Base-by-base conservation (phyloP, 1,140 invertebrate genomes). In the Polypedilum pembai region DNA sequence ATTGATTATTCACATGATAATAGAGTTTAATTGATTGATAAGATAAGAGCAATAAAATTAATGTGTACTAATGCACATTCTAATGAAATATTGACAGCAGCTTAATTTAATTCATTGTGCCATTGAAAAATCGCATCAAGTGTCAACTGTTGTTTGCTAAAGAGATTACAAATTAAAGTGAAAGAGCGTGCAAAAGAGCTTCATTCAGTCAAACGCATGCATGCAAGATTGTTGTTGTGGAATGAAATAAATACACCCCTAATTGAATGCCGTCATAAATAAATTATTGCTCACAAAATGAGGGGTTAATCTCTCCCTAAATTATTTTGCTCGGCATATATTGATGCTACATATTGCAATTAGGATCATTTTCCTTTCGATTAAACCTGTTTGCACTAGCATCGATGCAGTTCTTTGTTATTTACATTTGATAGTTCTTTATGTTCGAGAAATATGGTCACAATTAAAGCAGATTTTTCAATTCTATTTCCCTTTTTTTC, bases 211-310 rank as follows among this genome's bases (percentile, higher is more conserved):
- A 7, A 18, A 18, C 20, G 65, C 65, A 69, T 69, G 65, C 65
- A 69, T 69, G 17, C 18, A 69, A 69, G 17, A 20, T 69, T 69
- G 17, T 18, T 69, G 17, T 69, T 69, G 17, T 69, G 17, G n/a
- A 18, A 69, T 69, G 45, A 56, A 56, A 56, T 69, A 18, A 18
- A 69, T 15, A 56, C 45, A 56, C 45, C 65, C 65, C 65, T 69
- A 69, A 69, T 69, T 69, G 65, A 69, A 69, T 69, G 15, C 65
- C 65, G 65, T 69, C 65, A 69, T 69, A 69, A 69, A 69, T 69
- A 69, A 69, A 69, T 69, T 69, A 69, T 69, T n/a, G 45, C 15
- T 20, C 17, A 18, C 24, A 18, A 69, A 69, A 69, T 69, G 65
- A 69, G 65, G 65, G 65, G 20, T 69, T 69, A 69, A 69, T 18